Evolutionary conservation across 2,113 vertebrate species (phyloP), one percentile per base, ranked within the genome.

Genomic region (Sinosuthora webbiana): DNA sequence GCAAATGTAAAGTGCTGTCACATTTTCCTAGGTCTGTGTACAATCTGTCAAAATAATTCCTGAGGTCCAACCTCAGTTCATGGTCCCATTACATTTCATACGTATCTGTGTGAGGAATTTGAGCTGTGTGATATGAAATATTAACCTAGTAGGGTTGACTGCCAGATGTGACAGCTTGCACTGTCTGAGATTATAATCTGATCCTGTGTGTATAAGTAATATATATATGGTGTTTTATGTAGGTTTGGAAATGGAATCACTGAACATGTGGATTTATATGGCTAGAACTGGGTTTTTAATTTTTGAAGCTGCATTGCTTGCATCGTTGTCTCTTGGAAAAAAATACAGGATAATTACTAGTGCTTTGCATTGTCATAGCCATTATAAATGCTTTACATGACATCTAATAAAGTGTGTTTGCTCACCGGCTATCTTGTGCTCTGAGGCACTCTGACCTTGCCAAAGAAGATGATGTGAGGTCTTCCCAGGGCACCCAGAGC

Each of bases 121-220:
- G 89, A 88, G 88, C 86, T 89, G 70, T 56, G 76, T 92, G 88
- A 78, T 93, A 64, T 52, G 91, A 94, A 95, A 87, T 89, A 87
- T 56, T 96, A 94, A 95, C 83, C 83, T 67, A 10, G 68, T 39
- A 39, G 56, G 79, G 65, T 68, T 89, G 93, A 64, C 78, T 92
- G 90, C 92, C 91, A 95, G 94, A 81, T 94, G 89, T 86, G 91
- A 88, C 89, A 91, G 68, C 13, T 80, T 91, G 83, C 31, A 13
- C 81, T 83, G 44, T 77, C 88, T 89, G 87, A 96, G 94, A 90
- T 92, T 93, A 95, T 97, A 92, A 96, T 96, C 93, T 95, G 84
- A 94, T 81, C 86, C 70, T 88, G 31, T 37, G 82, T 70, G 56
- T 33, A 3, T 85, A 85, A 87, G 83, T 83, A 88, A 95, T 91